Percentiles rank a stretch among this genome's conserved stretches.
Conservation (phyloP, 2,113 vertebrate species). For the Donacobius atricapilla region DNA sequence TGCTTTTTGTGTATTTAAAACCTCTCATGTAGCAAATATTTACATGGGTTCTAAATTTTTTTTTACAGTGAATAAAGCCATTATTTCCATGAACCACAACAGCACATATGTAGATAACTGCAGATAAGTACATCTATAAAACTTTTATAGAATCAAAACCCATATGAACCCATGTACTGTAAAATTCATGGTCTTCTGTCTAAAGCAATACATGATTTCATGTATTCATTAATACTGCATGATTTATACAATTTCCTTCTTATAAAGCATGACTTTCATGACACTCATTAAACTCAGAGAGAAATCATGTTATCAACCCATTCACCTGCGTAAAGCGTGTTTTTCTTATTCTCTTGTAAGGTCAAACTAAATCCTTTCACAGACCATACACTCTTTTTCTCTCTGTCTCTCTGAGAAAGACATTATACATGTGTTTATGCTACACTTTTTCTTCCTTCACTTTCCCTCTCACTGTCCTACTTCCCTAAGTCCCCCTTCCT, state of each 20-base stretch:
- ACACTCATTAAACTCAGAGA: not conserved
- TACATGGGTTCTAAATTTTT: not conserved
- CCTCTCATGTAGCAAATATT: not conserved
- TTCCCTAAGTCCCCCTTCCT: not conserved
- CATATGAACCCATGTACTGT: not conserved
- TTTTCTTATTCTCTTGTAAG: not conserved
- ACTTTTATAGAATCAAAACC: not conserved
- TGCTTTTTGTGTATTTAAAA: not conserved
- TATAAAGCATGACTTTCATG: not conserved
- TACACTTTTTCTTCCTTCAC: not conserved
- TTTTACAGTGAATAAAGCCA: not conserved
- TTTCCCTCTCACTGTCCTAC: not conserved
- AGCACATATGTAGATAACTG: not conserved
- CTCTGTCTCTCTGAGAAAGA: not conserved
- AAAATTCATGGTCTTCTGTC: not conserved
- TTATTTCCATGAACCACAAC: not conserved
- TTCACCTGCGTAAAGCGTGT: not conserved
- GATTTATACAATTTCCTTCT: not conserved
- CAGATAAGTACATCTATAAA: not conserved
- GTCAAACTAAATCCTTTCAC: not conserved
- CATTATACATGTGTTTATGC: not conserved
- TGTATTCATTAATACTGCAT: not conserved
- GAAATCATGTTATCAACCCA: not conserved
- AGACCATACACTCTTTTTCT: not conserved
- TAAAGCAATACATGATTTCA: not conserved